Evolutionary conservation across 2,113 vertebrate species (phyloP).

Genomic region (Mionectes macconnelli): DNA sequence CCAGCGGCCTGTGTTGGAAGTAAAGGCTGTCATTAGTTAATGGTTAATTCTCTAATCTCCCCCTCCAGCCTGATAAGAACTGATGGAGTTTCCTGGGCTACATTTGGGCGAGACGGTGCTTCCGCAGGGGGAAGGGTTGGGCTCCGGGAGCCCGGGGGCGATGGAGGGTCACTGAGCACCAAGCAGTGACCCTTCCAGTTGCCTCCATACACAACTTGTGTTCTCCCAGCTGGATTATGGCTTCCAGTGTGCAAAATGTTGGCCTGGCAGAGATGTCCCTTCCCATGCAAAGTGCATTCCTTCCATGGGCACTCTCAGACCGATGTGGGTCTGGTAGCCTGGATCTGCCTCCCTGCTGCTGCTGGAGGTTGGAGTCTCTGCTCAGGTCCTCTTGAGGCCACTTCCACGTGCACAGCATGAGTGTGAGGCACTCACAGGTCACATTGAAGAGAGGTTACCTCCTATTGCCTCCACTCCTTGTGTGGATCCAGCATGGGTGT

Average conservation of each 20-base stretch:
- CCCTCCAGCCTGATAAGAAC: not conserved
- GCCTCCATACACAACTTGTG: accelerated
- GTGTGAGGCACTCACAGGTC: not conserved
- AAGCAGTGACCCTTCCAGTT: not conserved
- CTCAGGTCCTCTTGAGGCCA: accelerated
- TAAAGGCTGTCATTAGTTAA: not conserved
- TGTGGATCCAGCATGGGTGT: not conserved
- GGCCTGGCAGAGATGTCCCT: not conserved
- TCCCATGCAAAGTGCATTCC: not conserved
- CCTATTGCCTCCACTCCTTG: accelerated
- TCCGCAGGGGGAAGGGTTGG: accelerated
- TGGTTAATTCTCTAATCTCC: not conserved
- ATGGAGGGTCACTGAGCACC: not conserved
- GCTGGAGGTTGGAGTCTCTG: not conserved
- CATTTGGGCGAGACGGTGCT: accelerated
- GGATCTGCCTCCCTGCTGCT: accelerated
- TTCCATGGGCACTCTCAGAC: not conserved
- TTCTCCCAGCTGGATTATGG: not conserved
- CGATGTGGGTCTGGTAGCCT: accelerated
- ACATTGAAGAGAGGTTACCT: not conserved
- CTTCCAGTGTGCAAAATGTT: not conserved
- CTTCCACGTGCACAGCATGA: not conserved
- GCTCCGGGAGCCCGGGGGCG: accelerated
- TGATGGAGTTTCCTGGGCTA: not conserved
- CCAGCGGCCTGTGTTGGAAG: not conserved